Base-by-base conservation (phyloP, 2,797 vertebrate species). In the Thunnus albacares region DNA sequence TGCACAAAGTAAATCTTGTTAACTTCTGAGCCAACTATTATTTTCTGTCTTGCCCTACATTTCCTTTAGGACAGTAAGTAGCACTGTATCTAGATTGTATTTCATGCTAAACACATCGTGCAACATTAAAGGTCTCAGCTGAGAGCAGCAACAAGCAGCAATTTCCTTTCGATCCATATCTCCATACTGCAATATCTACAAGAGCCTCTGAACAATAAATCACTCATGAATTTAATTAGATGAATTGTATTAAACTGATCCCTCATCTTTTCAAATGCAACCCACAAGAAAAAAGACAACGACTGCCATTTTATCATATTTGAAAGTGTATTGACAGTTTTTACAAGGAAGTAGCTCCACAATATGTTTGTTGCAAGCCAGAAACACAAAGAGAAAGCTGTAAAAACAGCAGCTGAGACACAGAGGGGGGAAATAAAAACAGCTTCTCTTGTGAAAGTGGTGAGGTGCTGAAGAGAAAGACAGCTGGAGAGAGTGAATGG, bases 311-410 rank as follows among this genome's bases (percentile, higher is more conserved):
- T 80, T 49, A 57, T 77, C 33, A 63, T 80, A 58, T 75, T 75
- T 90, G 15, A 62, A 75, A 77, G 55, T 90, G 90, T 85, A 89
- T 90, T 78, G 71, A 83, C 71, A 81, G 65, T 84, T 90, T 81
- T 71, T 58, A 87, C 65, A 84, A 87, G 70, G 90, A 92, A 62
- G 71, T 82, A 78, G 67, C 71, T 87, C 51, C 22, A 77, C 82
- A 79, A 53, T 62, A 67, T 67, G 60, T 80, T 80, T 84, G 79
- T 52, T 77, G 80, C 71, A 87, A 90, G 89, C 63, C 52, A 62
- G 71, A 85, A 80, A 87, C 35, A 78, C 35, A 82, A 59, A 83
- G 52, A 43, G 62, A 92, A 87, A 80, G 74, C 83, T 61, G 79
- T 86, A 77, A 77, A 79, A 87, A 73, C 71, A 70, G 78, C 75